phyloP scores from a whole-genome alignment of 1,140 invertebrate genomes.

The Galleria mellonella region DNA sequence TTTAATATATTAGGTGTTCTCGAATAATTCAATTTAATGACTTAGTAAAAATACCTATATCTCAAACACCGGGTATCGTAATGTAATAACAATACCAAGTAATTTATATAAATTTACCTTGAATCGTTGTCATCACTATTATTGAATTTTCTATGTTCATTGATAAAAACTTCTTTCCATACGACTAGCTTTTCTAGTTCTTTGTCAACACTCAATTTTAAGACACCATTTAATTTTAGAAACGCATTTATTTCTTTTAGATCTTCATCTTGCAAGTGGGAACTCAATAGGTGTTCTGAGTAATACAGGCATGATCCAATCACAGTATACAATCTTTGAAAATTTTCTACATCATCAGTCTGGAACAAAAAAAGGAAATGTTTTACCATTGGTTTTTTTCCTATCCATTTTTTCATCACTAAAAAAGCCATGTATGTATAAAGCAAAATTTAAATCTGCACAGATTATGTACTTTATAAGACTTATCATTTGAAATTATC shows the following conservation, averaged over 20 bases:
- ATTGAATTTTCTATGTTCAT: slow-evolving; percentile 53
- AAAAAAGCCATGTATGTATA: no score
- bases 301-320: slow-evolving; percentile 84
- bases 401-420: no score
- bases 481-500: no score
- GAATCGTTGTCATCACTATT: slow-evolving; percentile 46
- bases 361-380: slow-evolving; percentile 44
- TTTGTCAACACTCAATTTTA: slow-evolving; percentile 79
- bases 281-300: slow-evolving; percentile 81
- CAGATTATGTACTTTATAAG: no score
- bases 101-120: slow-evolving; percentile 33
- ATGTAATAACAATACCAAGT: no score
- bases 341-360: slow-evolving; percentile 86
- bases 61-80: no score
- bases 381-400: no score
- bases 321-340: slow-evolving; percentile 85
- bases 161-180: slow-evolving; percentile 83
- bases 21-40: no score
- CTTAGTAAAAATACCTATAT: no score
- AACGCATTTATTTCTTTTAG: slow-evolving; percentile 82
- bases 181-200: slow-evolving; percentile 82
- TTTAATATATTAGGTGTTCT: no score
- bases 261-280: slow-evolving; percentile 82
- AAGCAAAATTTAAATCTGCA: no score
- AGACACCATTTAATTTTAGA: slow-evolving; percentile 80